Evolutionary conservation across 2,113 vertebrate species (phyloP), one percentile per base, ranked within the genome.

Genomic region (Ovibos moschatus): DNA sequence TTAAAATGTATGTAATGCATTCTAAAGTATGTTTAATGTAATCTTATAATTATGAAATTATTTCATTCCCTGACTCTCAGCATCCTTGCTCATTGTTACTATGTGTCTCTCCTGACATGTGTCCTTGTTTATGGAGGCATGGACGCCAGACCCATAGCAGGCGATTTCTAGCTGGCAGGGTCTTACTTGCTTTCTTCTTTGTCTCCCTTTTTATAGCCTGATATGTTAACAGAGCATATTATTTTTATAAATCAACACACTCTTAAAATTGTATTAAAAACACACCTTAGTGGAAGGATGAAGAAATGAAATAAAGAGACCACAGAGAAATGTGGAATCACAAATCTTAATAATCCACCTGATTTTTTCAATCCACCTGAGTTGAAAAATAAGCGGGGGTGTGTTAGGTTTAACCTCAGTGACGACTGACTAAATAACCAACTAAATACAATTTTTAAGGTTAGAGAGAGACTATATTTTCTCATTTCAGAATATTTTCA

Each of bases 1-100:
- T 83, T 91, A 87, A 74, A 81, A 57, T 53, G 53, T 90, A 93
- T 81, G 62, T 57, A 79, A 78, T 60, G 36, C 71, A 40, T 74
- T 76, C 92, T 97, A 60, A 67, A 55, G 12, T 16, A 9, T 57
- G 45, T 57, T 89, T 79, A 60, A 64, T 93, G 16, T 53, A 94
- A 57, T 36, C 25, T 51, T 71, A n/a, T 51, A 30, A 78, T 21
- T 79, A n/a, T 76, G 25, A 93, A 51, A 71, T 87, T 30, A 21
- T 36, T 92, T 67, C 8, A 64, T 55, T 67, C 16, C 74, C 58
- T 82, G 16, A 53, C 10, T 30, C 7, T 50, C 7, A 51, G 17
- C 2, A 8, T 94, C 76, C 43, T 94, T 28, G 19, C 82, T 91
- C 7, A 57, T n/a, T 36, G 40, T 81, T 3, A 62, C 0, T 15